Conservation (phyloP, 35 echinoderm and acorn worm species). For the Amphiura filiformis region DNA sequence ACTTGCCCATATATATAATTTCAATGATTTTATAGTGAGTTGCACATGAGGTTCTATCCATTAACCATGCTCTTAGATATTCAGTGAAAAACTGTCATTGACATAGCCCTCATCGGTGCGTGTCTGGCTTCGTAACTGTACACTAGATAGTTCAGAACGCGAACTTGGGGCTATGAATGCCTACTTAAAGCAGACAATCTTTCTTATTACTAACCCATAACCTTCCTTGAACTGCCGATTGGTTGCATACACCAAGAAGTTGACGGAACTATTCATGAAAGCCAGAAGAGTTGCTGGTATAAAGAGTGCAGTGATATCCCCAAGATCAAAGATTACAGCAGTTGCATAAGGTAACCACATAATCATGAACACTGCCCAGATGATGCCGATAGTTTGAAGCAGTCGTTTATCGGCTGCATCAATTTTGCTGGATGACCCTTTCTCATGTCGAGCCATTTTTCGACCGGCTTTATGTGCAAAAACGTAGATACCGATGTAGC, state of each 20-base stretch:
- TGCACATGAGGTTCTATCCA: no score
- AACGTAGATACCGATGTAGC: background rate
- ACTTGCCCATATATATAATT: no score
- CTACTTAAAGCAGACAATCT: no score
- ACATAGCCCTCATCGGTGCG: no score
- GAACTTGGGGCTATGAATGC: no score
- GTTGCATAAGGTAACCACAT: background rate
- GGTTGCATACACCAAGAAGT: background rate
- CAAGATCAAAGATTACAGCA: background rate
- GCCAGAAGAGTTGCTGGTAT: background rate
- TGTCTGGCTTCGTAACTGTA: no score
- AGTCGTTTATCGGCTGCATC: background rate
- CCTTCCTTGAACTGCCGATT: background rate
- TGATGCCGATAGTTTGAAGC: background rate
- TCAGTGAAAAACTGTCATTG: no score
- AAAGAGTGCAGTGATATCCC: background rate
- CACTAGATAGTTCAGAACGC: no score
- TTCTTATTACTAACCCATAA: no score
- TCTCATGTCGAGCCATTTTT: background rate
- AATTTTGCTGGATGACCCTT: background rate
- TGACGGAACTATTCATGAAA: background rate
- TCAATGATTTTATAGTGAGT: no score
- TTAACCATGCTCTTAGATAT: no score
- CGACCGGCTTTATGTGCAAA: background rate
- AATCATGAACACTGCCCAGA: background rate